These are phyloP conservation scores for Gopherus flavomarginatus DNA, from an alignment of 2,113 vertebrate species.

Conservation along the genomic window DNA sequence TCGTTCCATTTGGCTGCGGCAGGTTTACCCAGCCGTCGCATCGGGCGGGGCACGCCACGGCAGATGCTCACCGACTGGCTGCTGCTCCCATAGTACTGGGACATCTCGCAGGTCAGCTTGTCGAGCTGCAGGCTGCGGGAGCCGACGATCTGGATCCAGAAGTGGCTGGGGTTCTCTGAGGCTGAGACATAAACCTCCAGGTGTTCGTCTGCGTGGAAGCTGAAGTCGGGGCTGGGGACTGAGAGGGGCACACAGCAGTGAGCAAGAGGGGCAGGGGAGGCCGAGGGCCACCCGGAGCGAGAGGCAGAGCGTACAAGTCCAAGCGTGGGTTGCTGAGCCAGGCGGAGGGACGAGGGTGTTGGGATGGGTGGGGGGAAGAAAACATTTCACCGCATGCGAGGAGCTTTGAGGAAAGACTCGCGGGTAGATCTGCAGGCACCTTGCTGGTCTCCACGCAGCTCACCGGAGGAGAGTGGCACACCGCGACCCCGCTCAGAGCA, in stretches of 20 bases:
- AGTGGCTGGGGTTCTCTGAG: conserved; percentile 86
- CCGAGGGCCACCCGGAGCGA: rapidly evolving
- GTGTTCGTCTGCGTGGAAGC: conserved; percentile 88
- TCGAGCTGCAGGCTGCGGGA: conserved; percentile 88
- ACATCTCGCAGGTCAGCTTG: conserved; percentile 90
- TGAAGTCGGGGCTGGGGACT: conserved; percentile 93
- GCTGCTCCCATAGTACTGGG: conserved; percentile 78
- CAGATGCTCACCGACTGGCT: conserved; percentile 68
- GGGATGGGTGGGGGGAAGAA: too few species aligned
- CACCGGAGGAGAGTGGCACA: neutral
- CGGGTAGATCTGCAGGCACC: neutral
- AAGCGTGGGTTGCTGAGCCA: rapidly evolving
- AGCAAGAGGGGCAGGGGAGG: neutral
- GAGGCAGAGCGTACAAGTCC: rapidly evolving
- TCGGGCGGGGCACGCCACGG: rapidly evolving
- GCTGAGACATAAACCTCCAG: conserved; percentile 93
- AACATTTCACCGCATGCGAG: neutral
- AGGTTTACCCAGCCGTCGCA: neutral
- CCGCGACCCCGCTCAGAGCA: neutral
- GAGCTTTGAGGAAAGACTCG: neutral
- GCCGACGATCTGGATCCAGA: conserved; percentile 93
- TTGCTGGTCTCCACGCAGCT: neutral
- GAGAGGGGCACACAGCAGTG: neutral
- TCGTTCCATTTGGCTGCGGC: neutral
- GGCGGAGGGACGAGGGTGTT: too few species aligned